These are phyloP conservation scores for Peromyscus nudipes DNA, from an alignment of 2,797 vertebrate genomes.

Conservation along the genomic window DNA sequence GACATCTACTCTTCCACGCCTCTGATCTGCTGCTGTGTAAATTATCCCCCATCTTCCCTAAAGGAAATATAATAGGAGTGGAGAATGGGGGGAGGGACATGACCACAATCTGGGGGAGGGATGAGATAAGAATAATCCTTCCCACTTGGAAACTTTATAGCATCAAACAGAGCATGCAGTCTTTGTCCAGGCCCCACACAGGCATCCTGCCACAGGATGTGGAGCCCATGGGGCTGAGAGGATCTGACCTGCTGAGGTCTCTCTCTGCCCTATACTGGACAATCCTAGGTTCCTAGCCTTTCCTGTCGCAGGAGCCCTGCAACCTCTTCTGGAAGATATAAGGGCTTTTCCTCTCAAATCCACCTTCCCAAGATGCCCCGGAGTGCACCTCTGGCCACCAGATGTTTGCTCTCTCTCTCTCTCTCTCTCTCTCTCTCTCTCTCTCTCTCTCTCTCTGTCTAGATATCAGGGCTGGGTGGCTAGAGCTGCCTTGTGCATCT, in stretches of 20 bases:
- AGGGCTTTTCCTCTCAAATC: not conserved
- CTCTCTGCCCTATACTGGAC: not conserved
- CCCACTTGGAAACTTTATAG: not conserved
- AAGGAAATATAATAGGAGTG: not conserved
- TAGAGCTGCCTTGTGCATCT: not conserved
- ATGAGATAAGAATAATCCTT: not conserved
- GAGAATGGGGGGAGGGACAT: not conserved
- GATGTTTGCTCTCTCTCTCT: not conserved
- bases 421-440: not conserved
- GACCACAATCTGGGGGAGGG: not conserved
- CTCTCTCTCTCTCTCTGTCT: not conserved
- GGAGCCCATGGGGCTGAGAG: not conserved
- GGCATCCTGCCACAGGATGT: rapidly evolving
- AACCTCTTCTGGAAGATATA: not conserved
- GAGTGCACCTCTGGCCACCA: not conserved
- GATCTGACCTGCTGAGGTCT: not conserved
- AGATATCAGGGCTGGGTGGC: too few relatives aligned
- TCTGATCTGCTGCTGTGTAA: not conserved
- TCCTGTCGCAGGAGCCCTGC: not conserved
- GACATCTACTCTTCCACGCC: not conserved
- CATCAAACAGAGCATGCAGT: not conserved
- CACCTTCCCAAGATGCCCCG: not conserved
- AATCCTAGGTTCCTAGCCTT: not conserved
- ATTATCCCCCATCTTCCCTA: constrained; percentile 30
- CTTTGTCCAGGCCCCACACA: not conserved